Evolutionary conservation across 1,140 invertebrate genomes (phyloP).

Genomic region (Cheumatopsyche charites): DNA sequence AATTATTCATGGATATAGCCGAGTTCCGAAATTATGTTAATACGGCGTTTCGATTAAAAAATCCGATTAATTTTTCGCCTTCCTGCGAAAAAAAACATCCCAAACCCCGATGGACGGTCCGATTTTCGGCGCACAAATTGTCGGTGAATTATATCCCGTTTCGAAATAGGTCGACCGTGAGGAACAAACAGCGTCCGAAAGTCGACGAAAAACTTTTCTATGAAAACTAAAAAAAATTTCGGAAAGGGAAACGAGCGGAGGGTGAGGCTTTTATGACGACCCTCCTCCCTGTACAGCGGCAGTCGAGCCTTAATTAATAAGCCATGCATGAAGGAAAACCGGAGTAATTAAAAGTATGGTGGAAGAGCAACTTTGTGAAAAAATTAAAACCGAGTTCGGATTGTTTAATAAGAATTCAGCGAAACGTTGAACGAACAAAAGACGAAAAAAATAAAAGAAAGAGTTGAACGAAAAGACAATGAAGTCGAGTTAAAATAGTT

Average conservation of each 20-base stretch:
- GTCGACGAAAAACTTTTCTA: constrained; percentile 26
- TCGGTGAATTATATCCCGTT: constrained; percentile 21
- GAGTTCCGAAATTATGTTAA: constrained; percentile 27
- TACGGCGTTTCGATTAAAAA: constrained; percentile 30
- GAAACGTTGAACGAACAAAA: no score
- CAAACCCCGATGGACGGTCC: background rate
- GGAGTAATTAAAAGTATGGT: constrained; percentile 47
- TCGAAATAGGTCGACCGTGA: constrained; percentile 35
- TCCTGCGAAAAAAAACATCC: no score
- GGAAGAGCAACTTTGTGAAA: constrained; percentile 44
- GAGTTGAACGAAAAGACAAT: background rate
- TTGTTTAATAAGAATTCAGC: constrained; percentile 39
- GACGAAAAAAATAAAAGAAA: constrained; percentile 5
- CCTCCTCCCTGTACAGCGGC: constrained; percentile 24
- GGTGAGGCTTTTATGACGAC: constrained; percentile 39
- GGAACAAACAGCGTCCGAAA: constrained; percentile 22
- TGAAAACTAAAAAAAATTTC: no score
- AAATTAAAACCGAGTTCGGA: constrained; percentile 41
- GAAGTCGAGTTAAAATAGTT: constrained; percentile 14
- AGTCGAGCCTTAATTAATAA: constrained; percentile 48
- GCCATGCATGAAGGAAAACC: constrained; percentile 48
- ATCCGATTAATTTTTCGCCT: constrained; percentile 25
- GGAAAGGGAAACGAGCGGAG: constrained; percentile 15
- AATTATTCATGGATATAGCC: constrained; percentile 28
- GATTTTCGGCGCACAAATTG: constrained; percentile 29